Evolutionary conservation across 2,113 vertebrate genomes (phyloP), one percentile per base, ranked within the genome.

Genomic region (Ictalurus punctatus): DNA sequence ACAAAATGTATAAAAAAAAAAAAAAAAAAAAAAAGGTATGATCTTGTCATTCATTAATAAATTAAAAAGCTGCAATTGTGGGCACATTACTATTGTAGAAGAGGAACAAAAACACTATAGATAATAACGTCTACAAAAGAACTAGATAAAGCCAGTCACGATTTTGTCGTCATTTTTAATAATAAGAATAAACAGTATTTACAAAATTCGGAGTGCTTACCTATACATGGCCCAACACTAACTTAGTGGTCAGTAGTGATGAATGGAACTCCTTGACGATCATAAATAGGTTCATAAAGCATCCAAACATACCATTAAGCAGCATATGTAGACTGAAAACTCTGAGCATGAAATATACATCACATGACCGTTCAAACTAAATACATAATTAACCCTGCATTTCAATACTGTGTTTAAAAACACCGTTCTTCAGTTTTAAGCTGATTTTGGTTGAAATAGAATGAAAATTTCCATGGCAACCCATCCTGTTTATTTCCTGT

Each of bases 161-260:
- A 48, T 56, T 19, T 44, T 74, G 14, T 90, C 81, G 17, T 88
- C 85, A 56, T 91, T 94, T 94, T 92, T 91, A 63, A 92, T 90
- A 90, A 90, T 92, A 94, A 94, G 63, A 83, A 83, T 40, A 95
- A 92, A 94, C 69, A 52, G 56, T 95, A 95, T 95, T 94, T 95
- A 95, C 95, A 96, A 93, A 94, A 93, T 91, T 91, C 92, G 54
- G 65, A 88, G 65, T 58, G 54, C 19, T 81, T 10, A 56, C 69
- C 27, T 63, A 27, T 1, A 54, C 65, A 58, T 7, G 63, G 48
- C 63, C 86, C 17, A 19, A 19, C 87, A 69, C 78, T 16, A 54
- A 81, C 85, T 85, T 88, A 73, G 61, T 85, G 61, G 58, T 87
- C 89, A 74, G 87, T 81, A 48, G 74, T 71, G 84, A 65, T 25